A percentile compares a stretch with the other conserved stretches of the same genome.
phyloP scores from a whole-genome alignment of 2,797 vertebrate genomes.

The Pipistrellus nathusii region DNA sequence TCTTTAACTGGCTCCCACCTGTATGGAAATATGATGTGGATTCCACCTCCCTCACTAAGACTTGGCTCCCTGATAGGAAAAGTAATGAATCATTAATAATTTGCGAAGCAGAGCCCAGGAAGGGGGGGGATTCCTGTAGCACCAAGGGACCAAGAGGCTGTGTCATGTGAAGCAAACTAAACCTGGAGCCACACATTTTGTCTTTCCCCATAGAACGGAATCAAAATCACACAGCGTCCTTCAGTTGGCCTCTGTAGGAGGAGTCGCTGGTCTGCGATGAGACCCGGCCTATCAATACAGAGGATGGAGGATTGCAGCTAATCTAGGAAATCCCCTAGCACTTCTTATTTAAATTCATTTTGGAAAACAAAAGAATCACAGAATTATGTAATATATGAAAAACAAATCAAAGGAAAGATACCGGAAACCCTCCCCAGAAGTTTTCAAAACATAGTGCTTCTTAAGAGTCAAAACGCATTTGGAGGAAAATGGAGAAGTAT shows the following conservation, averaged over 20 bases:
- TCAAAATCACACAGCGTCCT: neutral
- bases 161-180: neutral
- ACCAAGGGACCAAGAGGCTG: neutral
- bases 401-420: conserved; percentile 46
- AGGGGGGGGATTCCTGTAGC: neutral
- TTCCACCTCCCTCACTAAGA: neutral
- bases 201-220: neutral
- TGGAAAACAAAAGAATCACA: conserved; percentile 42
- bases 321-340: conserved; percentile 13
- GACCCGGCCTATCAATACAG: neutral
- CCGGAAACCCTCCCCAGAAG: neutral
- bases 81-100: conserved; percentile 13
- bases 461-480: conserved; percentile 47
- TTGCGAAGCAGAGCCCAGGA: neutral
- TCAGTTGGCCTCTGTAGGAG: neutral
- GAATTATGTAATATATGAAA: conserved; percentile 49
- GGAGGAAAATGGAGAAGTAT: neutral
- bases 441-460: conserved; percentile 35
- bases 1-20: neutral
- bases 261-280: neutral
- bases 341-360: neutral
- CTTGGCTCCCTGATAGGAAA: neutral
- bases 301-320: neutral
- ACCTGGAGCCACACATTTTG: neutral
- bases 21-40: neutral